Evolutionary conservation across 37 sponge, comb jelly and placozoan genomes (phyloP).

Genomic region (Ephydatia muelleri): DNA sequence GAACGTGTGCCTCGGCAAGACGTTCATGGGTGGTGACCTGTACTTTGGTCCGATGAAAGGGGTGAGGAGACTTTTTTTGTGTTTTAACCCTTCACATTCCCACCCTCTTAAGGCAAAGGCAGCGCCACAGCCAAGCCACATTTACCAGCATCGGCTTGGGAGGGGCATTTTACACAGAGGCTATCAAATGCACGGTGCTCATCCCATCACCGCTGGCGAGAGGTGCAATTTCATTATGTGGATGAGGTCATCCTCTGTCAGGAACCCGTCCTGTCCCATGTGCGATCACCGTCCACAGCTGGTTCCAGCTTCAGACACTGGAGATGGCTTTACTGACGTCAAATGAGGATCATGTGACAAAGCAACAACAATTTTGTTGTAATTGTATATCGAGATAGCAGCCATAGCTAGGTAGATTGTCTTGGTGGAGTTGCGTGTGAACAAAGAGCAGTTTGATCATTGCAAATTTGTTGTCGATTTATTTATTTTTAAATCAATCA

Average conservation of each 20-base stretch:
- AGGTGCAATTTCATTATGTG: constrained; percentile 82
- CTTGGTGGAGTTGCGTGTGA: too few relatives aligned
- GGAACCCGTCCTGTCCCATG: constrained; percentile 82
- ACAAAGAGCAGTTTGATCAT: too few relatives aligned
- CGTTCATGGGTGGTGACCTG: constrained; percentile 75
- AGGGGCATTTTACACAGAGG: constrained; percentile 74
- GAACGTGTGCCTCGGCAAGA: constrained; percentile 78
- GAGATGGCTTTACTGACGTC: constrained; percentile 72
- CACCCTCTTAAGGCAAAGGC: background rate
- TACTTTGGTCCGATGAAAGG: constrained; percentile 72
- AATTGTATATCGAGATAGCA: too few relatives aligned
- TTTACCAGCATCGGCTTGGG: constrained; percentile 53
- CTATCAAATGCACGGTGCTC: constrained; percentile 74
- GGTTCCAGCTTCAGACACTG: constrained; percentile 52
- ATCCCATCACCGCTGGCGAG: constrained; percentile 55
- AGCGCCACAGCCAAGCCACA: constrained; percentile 13
- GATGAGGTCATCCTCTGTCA: constrained; percentile 80
- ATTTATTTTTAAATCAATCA: too few relatives aligned
- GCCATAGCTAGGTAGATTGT: too few relatives aligned
- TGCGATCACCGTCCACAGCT: constrained; percentile 62
- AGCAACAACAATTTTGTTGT: too few relatives aligned
- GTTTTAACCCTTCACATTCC: constrained; percentile 28
- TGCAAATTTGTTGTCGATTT: too few relatives aligned
- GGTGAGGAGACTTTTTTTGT: constrained; percentile 63
- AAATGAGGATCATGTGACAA: too few relatives aligned